A percentile compares a stretch with the other conserved stretches of the same genome.
Conservation (phyloP, 1,140 invertebrate species). For the Stenopsyche tienmushanensis region DNA sequence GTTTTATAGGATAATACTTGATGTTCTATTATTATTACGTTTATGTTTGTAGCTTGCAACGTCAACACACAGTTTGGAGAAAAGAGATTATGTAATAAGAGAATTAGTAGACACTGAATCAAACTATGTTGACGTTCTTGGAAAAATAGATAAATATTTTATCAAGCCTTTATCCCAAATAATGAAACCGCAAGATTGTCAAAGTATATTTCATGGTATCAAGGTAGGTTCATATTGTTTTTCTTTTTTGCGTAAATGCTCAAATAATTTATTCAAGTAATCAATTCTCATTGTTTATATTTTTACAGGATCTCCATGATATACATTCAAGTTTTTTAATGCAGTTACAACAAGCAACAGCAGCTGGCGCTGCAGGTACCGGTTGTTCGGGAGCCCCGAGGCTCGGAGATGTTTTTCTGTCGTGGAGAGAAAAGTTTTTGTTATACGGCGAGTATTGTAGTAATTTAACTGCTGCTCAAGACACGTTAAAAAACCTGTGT, state of each 20-base stretch:
- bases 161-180: slow-evolving; percentile 72
- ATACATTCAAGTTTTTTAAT: slow-evolving; percentile 83
- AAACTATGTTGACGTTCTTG: slow-evolving; percentile 93
- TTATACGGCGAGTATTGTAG: slow-evolving; percentile 96
- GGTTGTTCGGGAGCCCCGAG: slow-evolving; percentile 44
- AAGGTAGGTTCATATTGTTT: slow-evolving; percentile 62
- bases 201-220: slow-evolving; percentile 85
- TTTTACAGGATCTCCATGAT: slow-evolving; percentile 73
- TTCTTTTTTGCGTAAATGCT: no score
- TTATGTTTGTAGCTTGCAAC: slow-evolving; percentile 62
- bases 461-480: slow-evolving; percentile 81
- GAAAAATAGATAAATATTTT: slow-evolving; percentile 83
- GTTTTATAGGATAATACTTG: no score
- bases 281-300: neutral
- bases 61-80: slow-evolving; percentile 69
- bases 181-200: slow-evolving; percentile 72
- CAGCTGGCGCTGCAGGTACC: slow-evolving; percentile 39
- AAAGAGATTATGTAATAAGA: slow-evolving; percentile 92
- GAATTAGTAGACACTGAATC: slow-evolving; percentile 96
- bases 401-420: slow-evolving; percentile 79
- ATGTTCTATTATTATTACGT: no score
- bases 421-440: slow-evolving; percentile 86
- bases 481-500: slow-evolving; percentile 54
- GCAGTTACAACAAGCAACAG: slow-evolving; percentile 73
- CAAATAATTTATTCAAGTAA: neutral